A percentile compares a stretch with the other conserved stretches of the same genome.
These are phyloP conservation scores for Ophion ellenae DNA, from an alignment of 2,888 invertebrate genomes.

Conservation along the genomic window DNA sequence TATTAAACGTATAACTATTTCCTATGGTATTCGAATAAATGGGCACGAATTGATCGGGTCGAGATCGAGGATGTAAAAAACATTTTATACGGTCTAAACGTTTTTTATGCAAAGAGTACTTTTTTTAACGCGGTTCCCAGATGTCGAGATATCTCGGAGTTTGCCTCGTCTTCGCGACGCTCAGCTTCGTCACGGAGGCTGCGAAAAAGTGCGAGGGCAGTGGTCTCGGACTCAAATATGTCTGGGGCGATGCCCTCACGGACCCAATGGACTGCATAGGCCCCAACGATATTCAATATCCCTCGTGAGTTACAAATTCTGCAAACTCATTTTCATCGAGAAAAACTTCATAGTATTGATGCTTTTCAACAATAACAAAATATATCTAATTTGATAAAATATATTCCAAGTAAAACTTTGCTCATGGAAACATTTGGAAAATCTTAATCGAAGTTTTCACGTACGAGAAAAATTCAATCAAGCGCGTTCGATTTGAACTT, in stretches of 20 bases:
- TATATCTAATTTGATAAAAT: no score
- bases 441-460: no score
- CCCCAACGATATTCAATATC: slow-evolving; percentile 93
- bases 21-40: no score
- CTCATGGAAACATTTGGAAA: no score
- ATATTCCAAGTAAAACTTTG: no score
- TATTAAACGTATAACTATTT: no score
- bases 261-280: slow-evolving; percentile 92
- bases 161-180: slow-evolving; percentile 72
- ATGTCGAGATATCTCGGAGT: slow-evolving; percentile 76
- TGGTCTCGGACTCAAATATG: slow-evolving; percentile 90
- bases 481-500: no score
- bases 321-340: not conserved
- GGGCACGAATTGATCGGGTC: no score
- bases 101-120: slow-evolving; percentile 24
- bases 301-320: slow-evolving; percentile 87
- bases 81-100: not conserved
- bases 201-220: slow-evolving; percentile 85
- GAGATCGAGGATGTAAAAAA: not conserved
- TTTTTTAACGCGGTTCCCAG: slow-evolving; percentile 72
- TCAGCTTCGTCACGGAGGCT: slow-evolving; percentile 69
- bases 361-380: no score
- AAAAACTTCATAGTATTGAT: not conserved
- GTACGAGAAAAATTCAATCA: no score
- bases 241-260: slow-evolving; percentile 94